Conservation (phyloP, 2,888 invertebrate species). For the Protonemura montana region DNA sequence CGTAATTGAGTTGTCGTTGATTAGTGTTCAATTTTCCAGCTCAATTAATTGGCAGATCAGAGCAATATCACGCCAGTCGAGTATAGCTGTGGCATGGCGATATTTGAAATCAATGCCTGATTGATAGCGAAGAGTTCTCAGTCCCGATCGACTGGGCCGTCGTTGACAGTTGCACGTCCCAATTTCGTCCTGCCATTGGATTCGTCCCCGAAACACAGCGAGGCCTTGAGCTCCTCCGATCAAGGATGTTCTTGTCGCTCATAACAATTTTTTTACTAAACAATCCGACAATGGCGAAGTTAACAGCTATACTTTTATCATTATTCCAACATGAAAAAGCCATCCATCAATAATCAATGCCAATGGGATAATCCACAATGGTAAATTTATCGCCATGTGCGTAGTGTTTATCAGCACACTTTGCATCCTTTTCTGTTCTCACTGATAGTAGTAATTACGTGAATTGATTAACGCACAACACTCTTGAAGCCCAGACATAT, state of each 20-base stretch:
- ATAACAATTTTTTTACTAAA: not conserved
- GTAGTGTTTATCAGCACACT: not conserved
- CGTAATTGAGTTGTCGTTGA: not conserved
- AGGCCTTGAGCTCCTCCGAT: not conserved
- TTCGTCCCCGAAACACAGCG: constrained; percentile 8
- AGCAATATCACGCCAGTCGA: too few species aligned
- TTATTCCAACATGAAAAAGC: not conserved
- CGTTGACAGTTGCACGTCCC: too few species aligned
- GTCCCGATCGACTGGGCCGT: too few species aligned
- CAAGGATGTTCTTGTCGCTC: constrained; percentile 7
- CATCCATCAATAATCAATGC: constrained; percentile 23
- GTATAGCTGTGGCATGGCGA: too few species aligned
- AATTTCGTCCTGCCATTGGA: not conserved
- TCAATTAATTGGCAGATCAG: not conserved
- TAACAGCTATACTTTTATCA: not conserved
- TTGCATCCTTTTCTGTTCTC: not conserved
- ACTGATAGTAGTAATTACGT: not conserved
- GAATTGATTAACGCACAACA: not conserved
- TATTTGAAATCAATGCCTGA: too few species aligned
- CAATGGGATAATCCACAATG: not conserved
- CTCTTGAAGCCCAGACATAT: not conserved
- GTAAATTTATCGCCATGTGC: not conserved
- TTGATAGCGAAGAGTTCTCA: too few species aligned
- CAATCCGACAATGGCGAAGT: constrained; percentile 7
- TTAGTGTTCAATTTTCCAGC: not conserved